These are phyloP conservation scores for Thecocarcelia acutangulata DNA, from an alignment of 2,888 invertebrate genomes.

Conservation along the genomic window DNA sequence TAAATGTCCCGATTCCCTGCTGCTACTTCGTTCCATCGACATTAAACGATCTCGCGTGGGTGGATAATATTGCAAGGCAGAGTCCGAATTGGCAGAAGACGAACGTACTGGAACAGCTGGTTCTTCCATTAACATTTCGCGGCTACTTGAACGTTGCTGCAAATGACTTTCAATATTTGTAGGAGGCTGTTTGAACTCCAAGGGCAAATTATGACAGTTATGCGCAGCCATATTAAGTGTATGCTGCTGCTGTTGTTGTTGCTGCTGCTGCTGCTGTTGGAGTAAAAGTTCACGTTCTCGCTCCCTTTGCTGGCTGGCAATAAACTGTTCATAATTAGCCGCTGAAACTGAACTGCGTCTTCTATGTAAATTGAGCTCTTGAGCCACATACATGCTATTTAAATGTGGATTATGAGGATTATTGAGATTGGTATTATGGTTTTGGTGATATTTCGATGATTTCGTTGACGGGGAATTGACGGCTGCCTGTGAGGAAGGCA, in stretches of 20 bases:
- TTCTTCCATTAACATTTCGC: conserved; percentile 74
- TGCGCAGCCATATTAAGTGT: conserved; percentile 57
- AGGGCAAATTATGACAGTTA: conserved; percentile 64
- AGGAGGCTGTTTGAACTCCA: conserved; percentile 78
- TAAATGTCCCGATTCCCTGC: conserved; percentile 74
- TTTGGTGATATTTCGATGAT: conserved; percentile 68
- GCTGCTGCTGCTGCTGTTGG: conserved; percentile 69
- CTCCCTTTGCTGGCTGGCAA: conserved; percentile 77
- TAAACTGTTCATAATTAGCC: conserved; percentile 76
- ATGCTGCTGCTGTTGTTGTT: conserved; percentile 60
- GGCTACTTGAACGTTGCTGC: conserved; percentile 75
- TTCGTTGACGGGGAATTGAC: conserved; percentile 51
- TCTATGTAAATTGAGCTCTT: conserved; percentile 60
- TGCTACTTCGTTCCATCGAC: conserved; percentile 73
- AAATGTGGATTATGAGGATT: conserved; percentile 61
- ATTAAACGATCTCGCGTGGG: conserved; percentile 75
- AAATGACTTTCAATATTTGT: conserved; percentile 72
- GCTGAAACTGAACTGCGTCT: conserved; percentile 77
- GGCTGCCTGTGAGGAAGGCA: conserved; percentile 64
- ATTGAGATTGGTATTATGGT: conserved; percentile 34
- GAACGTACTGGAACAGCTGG: conserved; percentile 75
- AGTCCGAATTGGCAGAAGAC: conserved; percentile 80
- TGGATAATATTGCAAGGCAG: conserved; percentile 76
- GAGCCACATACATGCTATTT: conserved; percentile 44
- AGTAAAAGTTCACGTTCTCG: conserved; percentile 70